These are phyloP conservation scores for Diplodus puntazzo DNA, from an alignment of 2,797 vertebrate species.

Conservation along the genomic window DNA sequence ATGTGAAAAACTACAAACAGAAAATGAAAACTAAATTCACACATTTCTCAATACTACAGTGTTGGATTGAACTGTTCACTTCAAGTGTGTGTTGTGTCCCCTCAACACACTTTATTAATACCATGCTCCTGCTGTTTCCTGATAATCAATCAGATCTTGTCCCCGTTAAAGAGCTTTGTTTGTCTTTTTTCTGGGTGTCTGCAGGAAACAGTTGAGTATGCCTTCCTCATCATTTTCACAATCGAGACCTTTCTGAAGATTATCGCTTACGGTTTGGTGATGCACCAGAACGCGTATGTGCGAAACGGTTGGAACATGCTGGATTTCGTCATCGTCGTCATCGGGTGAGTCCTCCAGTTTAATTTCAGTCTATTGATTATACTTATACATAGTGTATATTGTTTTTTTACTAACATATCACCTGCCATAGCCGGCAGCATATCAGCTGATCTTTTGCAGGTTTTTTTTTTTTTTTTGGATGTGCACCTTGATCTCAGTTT, in stretches of 20 bases:
- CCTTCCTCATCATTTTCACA: constrained; percentile 99
- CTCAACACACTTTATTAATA: background rate
- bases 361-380: background rate
- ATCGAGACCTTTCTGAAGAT: constrained; percentile 99
- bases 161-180: background rate
- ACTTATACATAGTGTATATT: background rate
- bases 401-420: background rate
- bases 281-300: constrained; percentile 97
- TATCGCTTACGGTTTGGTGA: constrained; percentile 97
- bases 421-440: background rate
- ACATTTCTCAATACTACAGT: background rate
- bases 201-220: constrained; percentile 99
- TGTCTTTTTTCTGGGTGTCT: constrained; percentile 60
- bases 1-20: too few relatives aligned
- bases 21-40: too few relatives aligned
- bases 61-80: constrained; percentile 4
- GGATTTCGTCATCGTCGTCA: constrained; percentile 99
- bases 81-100: background rate
- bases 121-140: background rate
- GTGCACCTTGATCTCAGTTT: constrained; percentile 39
- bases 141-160: background rate
- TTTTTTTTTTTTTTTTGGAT: constrained; percentile 38
- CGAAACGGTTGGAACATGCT: constrained; percentile 99
- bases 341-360: constrained; percentile 90
- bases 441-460: constrained; percentile 2